Evolutionary conservation across 2,113 vertebrate genomes (phyloP).

Genomic region (Stigmatopora argus): DNA sequence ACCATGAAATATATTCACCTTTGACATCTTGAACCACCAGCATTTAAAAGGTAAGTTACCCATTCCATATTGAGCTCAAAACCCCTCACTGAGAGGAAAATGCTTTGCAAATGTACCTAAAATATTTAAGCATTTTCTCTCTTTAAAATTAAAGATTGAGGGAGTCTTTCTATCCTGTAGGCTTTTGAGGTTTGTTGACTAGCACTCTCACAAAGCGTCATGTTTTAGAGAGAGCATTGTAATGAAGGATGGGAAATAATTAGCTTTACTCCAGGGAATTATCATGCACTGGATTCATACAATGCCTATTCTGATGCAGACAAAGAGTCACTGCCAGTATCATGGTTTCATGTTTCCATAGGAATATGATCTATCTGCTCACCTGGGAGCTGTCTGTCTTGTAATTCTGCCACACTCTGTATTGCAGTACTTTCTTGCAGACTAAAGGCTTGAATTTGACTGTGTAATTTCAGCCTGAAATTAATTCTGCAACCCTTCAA

Average conservation of each 20-base stretch:
- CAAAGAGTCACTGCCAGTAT: constrained; percentile 34
- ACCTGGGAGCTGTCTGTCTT: constrained; percentile 44
- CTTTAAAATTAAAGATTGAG: constrained; percentile 46
- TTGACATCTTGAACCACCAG: constrained; percentile 9
- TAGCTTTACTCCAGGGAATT: constrained; percentile 23
- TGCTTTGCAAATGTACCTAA: constrained; percentile 32
- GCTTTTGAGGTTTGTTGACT: constrained; percentile 29
- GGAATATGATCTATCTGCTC: constrained; percentile 53
- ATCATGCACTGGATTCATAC: constrained; percentile 25
- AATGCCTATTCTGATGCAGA: constrained; percentile 42
- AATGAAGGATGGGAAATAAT: constrained; percentile 14
- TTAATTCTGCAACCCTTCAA: background rate
- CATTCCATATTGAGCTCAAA: constrained; percentile 14
- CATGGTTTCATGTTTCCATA: constrained; percentile 59
- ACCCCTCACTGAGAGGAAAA: constrained; percentile 29
- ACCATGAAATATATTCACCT: constrained; percentile 19
- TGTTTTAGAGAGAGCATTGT: constrained; percentile 23
- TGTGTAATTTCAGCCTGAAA: background rate
- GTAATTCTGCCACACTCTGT: constrained; percentile 24
- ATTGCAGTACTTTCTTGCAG: constrained; percentile 7
- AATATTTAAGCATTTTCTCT: constrained; percentile 41
- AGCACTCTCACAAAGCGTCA: constrained; percentile 12
- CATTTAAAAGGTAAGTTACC: constrained; percentile 25
- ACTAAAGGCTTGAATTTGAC: background rate
- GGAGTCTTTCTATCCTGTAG: constrained; percentile 26